Percentiles rank a stretch among this genome's conserved stretches.
phyloP scores from a whole-genome alignment of 2,113 vertebrate species.

The Sigmodon hispidus region DNA sequence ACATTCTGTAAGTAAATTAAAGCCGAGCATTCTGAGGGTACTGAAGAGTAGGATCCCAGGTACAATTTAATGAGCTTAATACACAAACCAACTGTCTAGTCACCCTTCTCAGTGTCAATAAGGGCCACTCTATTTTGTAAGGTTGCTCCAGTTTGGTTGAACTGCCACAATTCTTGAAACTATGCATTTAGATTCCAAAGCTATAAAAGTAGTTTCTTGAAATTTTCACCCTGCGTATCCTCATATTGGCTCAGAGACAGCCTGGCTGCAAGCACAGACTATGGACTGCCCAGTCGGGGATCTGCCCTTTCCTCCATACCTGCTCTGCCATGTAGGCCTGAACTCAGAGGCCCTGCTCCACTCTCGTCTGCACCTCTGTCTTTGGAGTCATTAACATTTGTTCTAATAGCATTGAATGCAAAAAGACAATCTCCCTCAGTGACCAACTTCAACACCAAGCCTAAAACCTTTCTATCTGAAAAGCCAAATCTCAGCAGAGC shows the following conservation, averaged over 20 bases:
- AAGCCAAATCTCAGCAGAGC: not conserved
- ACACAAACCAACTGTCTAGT: too few relatives aligned
- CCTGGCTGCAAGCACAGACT: not conserved
- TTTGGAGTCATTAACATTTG: not conserved
- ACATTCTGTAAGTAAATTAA: not conserved
- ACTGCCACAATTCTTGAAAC: not conserved
- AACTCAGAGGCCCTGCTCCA: not conserved
- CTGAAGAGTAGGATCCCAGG: not conserved
- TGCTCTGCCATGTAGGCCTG: not conserved
- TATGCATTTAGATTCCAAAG: not conserved
- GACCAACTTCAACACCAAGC: not conserved
- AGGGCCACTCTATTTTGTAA: not conserved
- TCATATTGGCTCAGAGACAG: not conserved
- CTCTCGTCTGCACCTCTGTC: not conserved
- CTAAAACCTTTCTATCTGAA: not conserved
- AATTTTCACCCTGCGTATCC: accelerated
- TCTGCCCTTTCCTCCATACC: not conserved
- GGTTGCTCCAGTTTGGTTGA: not conserved
- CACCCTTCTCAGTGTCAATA: not conserved
- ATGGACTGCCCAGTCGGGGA: not conserved
- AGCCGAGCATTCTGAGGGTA: not conserved
- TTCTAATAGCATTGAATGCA: not conserved
- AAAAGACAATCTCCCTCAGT: not conserved
- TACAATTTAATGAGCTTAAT: not conserved
- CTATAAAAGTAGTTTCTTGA: not conserved